Evolutionary conservation across 2,888 invertebrate genomes (phyloP), one percentile per base, ranked within the genome.

Genomic region (Alentia gelatinosa): DNA sequence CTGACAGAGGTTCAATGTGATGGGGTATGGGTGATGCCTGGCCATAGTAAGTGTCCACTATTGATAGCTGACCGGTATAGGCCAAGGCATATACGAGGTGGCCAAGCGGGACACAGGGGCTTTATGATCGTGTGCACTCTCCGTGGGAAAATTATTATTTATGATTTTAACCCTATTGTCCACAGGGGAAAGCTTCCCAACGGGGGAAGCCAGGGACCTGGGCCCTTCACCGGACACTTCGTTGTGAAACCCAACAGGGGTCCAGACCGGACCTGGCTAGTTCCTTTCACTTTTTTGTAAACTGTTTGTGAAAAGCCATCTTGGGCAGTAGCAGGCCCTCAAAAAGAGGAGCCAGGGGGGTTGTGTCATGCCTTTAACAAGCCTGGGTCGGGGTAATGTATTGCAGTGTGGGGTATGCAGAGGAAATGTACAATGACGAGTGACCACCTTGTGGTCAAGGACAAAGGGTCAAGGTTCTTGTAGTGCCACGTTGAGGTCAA

Each of bases 281-380:
- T 5, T 26, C 86, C 42, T 86, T 86, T 50, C 42, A 50, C 86
- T 42, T 39, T 86, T 86, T 86, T 47, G 86, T 86, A 19, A 47
- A 47, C 26, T 86, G 26, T 86, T 86, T 86, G 86, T 86, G 42
- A 86, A 86, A 86, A 86, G 86, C 86, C 86, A 86, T 86, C 86
- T 86, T 86, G 86, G 26, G 15, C 26, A 37, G 83, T 83, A 26
- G 83, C 37, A 30, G 83, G n/a, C 39, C 39, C 50, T 50, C 15
- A 86, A 86, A 86, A 86, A 33, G 47, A 47, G 86, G 30, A 86
- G 86, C 47, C 35, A 33, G 33, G 86, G 86, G 79, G 42, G 86
- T 47, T 42, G 86, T 47, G 86, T 42, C 47, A 86, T 42, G 86
- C 86, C 30, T 86, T 86, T 86, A 86, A 86, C 47, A 42, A 86